Percentiles rank a stretch among this genome's conserved stretches.
Conservation (phyloP, 2,113 vertebrate species). For the Ginglymostoma cirratum region DNA sequence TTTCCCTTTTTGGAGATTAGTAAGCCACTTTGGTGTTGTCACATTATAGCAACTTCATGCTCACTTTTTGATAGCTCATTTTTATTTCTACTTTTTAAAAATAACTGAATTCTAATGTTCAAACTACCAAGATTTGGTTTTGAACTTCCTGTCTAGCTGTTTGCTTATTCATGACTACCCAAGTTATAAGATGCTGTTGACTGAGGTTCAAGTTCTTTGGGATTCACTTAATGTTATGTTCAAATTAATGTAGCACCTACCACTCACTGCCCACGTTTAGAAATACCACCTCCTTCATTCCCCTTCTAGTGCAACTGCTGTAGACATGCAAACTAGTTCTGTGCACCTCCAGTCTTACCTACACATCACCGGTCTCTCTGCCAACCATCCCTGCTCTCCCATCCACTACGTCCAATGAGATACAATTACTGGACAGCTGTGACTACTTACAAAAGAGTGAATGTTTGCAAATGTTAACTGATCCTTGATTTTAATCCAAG, state of each 20-base stretch:
- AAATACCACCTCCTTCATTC: not conserved
- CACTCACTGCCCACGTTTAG: not conserved
- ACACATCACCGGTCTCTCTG: not conserved
- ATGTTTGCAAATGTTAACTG: no score
- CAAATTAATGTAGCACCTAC: not conserved
- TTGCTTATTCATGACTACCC: not conserved
- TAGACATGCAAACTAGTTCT: not conserved
- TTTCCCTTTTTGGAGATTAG: not conserved
- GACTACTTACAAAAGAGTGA: not conserved
- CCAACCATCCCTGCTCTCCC: not conserved
- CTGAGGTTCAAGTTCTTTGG: not conserved
- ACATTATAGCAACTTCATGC: not conserved
- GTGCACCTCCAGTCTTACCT: not conserved
- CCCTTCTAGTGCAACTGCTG: not conserved
- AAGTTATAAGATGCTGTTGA: not conserved
- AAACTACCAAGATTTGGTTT: not conserved
- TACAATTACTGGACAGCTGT: not conserved
- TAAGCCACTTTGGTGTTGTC: not conserved
- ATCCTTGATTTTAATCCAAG: no score
- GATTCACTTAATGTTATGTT: not conserved
- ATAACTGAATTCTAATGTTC: not conserved
- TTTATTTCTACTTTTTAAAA: not conserved
- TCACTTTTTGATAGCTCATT: not conserved
- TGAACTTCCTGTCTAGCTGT: not conserved
- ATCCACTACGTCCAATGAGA: not conserved